These are phyloP conservation scores for Streptopelia turtur DNA, from an alignment of 2,797 vertebrate species.

Conservation along the genomic window DNA sequence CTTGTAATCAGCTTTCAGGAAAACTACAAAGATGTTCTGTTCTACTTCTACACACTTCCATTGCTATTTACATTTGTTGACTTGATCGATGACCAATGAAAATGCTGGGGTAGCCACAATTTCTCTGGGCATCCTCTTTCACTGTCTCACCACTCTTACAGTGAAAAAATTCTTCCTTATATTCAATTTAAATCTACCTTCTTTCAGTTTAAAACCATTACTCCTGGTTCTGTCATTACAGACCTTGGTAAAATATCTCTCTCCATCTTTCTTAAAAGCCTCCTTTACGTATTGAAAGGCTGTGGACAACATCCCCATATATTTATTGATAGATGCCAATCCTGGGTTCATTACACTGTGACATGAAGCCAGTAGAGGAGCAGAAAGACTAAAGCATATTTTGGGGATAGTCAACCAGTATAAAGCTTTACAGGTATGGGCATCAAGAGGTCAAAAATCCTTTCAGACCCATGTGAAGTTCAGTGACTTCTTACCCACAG, in stretches of 20 bases:
- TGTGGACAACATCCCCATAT: fast-evolving
- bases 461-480: neutral
- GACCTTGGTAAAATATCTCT: neutral
- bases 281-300: neutral
- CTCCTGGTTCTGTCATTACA: neutral
- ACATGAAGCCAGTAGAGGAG: neutral
- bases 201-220: neutral
- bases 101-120: neutral
- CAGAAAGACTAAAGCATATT: neutral
- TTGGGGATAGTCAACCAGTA: neutral
- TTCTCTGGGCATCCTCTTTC: neutral
- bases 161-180: neutral
- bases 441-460: neutral
- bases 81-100: neutral
- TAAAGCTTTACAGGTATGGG: neutral
- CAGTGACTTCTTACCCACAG: neutral
- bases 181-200: neutral
- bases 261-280: neutral
- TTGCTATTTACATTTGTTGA: neutral
- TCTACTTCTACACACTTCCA: neutral
- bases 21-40: neutral
- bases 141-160: neutral
- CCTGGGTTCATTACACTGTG: neutral
- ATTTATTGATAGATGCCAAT: neutral
- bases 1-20: neutral